Evolutionary conservation across 2,113 vertebrate species (phyloP), one percentile per base, ranked within the genome.

Genomic region (Cyanoderma ruficeps): DNA sequence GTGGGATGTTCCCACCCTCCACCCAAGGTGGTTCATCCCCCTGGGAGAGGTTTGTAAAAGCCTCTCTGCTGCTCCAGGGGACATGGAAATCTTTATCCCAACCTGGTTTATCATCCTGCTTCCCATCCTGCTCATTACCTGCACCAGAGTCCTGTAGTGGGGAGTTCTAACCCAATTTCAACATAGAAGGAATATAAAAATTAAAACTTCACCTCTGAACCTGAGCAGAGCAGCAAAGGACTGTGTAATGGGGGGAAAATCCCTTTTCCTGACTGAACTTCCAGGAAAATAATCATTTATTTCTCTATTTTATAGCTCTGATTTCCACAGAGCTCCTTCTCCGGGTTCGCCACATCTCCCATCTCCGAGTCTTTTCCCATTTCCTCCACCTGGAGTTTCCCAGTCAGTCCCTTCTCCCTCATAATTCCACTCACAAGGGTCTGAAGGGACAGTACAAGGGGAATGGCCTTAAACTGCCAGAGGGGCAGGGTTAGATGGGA

Each of bases 291-390:
- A n/a, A 25, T 33, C 2, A 2, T 23, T 46, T 50, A 2, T n/a
- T 56, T 57, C 0, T 1, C 3, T 9, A 0, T 21, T 42, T 28
- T 4, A 15, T 2, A n/a, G 20, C 17, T 27, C 33, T 5, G 7
- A 10, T 10, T 71, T 55, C 13, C 44, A 13, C 2, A 17, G 20
- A 19, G 28, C 20, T 83, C 28, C 27, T 70, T 31, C 55, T 50
- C 46, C 46, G 41, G 21, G 0, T 17, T 35, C 24, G 63, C 16
- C 28, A 15, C 22, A 21, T 33, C 35, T 55, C 39, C 60, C 35
- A 18, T 4, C 46, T 57, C 65, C 30, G 14, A 27, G 4, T 1
- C 37, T 22, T 42, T 52, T 17, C 7, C 12, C 9, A 3, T 0
- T 16, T 78, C 2, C 28, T 64, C 35, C 6, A 1, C 55, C 20